Evolutionary conservation across 1,140 invertebrate species (phyloP).

Genomic region (Hycleus cichorii): DNA sequence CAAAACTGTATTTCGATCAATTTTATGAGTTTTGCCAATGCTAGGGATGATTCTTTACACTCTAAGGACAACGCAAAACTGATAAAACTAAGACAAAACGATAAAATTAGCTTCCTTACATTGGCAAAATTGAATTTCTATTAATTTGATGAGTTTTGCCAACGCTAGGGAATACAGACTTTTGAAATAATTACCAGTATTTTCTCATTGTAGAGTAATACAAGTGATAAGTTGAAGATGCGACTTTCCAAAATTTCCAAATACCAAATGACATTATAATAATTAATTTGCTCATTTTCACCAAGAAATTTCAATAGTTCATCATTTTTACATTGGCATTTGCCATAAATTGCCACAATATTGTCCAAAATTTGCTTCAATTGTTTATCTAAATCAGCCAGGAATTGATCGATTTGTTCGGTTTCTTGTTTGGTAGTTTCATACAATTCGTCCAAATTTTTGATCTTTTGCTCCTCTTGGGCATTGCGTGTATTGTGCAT

Average conservation of each 20-base stretch:
- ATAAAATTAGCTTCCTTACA: too few relatives aligned
- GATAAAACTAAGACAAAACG: too few relatives aligned
- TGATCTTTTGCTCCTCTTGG: slow-evolving; percentile 44
- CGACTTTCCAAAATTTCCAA: slow-evolving; percentile 58
- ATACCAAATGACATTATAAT: slow-evolving; percentile 64
- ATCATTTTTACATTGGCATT: slow-evolving; percentile 57
- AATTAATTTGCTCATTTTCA: slow-evolving; percentile 54
- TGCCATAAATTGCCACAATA: slow-evolving; percentile 51
- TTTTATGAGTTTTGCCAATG: too few relatives aligned
- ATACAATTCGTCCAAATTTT: slow-evolving; percentile 39
- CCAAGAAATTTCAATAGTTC: slow-evolving; percentile 23
- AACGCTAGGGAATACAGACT: too few relatives aligned
- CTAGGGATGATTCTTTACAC: too few relatives aligned
- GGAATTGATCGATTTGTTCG: slow-evolving; percentile 44
- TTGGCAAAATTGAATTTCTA: too few relatives aligned
- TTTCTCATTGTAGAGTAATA: slow-evolving; percentile 30
- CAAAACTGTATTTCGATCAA: too few relatives aligned
- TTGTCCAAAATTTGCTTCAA: slow-evolving; percentile 46
- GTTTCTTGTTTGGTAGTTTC: slow-evolving; percentile 38
- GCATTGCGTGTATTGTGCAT: slow-evolving; percentile 41
- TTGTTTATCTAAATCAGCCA: slow-evolving; percentile 34
- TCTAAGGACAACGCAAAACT: too few relatives aligned
- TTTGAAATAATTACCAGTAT: not conserved
- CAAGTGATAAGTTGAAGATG: too few relatives aligned
- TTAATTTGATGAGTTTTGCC: too few relatives aligned